Conservation (phyloP, 2,888 invertebrate species). For the Drosophila glabriapex region DNA sequence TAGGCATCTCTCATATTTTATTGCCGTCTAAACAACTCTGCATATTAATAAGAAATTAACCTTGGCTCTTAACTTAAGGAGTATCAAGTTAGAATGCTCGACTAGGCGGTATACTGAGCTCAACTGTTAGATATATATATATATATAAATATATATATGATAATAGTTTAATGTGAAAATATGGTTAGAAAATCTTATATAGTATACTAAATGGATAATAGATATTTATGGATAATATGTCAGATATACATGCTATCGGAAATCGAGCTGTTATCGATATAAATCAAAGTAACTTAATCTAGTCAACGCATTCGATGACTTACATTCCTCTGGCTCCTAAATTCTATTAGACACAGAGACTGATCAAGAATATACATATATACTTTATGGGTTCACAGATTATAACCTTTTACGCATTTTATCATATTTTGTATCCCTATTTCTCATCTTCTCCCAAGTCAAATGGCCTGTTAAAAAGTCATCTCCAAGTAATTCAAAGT, state of each 20-base stretch:
- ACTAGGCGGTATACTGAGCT: background rate
- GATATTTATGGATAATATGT: background rate
- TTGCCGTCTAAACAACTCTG: background rate
- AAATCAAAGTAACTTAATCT: background rate
- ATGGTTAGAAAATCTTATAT: background rate
- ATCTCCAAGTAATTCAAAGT: background rate
- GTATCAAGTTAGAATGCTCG: background rate
- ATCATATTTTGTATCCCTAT: background rate
- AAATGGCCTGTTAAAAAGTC: background rate
- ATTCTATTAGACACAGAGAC: background rate
- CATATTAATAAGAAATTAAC: background rate
- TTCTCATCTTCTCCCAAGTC: background rate
- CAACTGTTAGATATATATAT: background rate
- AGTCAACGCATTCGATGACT: background rate
- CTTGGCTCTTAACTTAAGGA: background rate
- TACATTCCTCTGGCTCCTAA: rapidly evolving
- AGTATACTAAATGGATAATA: background rate
- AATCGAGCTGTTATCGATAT: background rate
- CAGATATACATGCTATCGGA: background rate
- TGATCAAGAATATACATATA: background rate
- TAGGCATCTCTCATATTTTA: background rate
- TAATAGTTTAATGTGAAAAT: background rate
- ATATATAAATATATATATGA: background rate
- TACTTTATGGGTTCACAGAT: background rate
- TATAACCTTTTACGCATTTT: background rate